Evolutionary conservation across 2,888 invertebrate species (phyloP).

Genomic region (Ellobium chinense): DNA sequence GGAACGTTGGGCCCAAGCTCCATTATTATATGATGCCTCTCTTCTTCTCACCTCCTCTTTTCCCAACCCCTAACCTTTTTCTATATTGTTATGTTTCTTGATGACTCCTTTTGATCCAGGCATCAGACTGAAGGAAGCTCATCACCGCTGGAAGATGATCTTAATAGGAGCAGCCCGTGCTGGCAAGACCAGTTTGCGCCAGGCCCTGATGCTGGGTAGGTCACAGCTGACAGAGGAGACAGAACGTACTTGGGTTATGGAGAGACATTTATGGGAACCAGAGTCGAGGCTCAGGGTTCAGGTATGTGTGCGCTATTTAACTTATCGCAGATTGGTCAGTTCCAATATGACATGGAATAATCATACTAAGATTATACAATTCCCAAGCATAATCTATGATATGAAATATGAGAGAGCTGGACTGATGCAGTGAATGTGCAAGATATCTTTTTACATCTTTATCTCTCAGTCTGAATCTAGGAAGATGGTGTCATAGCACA

Average conservation of each 20-base stretch:
- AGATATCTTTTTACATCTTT: no score
- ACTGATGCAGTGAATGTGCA: no score
- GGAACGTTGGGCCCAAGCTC: no score
- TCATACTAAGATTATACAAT: no score
- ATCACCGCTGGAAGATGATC: slow-evolving; percentile 70
- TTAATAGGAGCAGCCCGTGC: slow-evolving; percentile 71
- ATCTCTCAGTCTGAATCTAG: no score
- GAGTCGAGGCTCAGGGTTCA: slow-evolving; percentile 68
- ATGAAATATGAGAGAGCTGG: no score
- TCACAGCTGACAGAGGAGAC: slow-evolving; percentile 68
- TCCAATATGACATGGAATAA: no score
- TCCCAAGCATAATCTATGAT: no score
- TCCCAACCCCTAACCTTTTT: not conserved
- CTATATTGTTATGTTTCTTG: not conserved
- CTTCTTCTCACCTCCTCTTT: not conserved
- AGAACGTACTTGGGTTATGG: slow-evolving; percentile 74
- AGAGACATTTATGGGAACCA: slow-evolving; percentile 73
- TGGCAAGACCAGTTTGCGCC: slow-evolving; percentile 71
- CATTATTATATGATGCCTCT: no score
- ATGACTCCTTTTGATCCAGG: slow-evolving; percentile 20
- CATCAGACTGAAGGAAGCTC: slow-evolving; percentile 65
- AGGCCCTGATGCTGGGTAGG: slow-evolving; percentile 66
- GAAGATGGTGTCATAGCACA: no score
- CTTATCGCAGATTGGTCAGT: no score
- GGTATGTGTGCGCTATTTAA: not conserved